These are phyloP conservation scores for Sanderia malayensis DNA, from an alignment of 30 jellyfish, hydroid and myxozoan genomes.

Conservation along the genomic window DNA sequence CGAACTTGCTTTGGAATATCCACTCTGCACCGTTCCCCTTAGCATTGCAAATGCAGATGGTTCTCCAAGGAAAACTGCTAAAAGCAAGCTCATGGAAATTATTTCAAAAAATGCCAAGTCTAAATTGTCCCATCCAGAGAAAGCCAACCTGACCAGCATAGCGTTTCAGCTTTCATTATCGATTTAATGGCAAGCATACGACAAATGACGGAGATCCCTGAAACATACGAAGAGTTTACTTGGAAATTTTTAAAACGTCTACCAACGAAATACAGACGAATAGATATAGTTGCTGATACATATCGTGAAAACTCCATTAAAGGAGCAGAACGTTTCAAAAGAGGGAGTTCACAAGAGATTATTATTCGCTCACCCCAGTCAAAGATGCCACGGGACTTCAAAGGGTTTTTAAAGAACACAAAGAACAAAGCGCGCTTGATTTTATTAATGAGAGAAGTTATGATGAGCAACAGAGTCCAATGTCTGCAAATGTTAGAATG, in stretches of 20 bases:
- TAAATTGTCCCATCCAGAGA: background rate
- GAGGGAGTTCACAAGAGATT: background rate
- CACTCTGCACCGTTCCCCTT: background rate
- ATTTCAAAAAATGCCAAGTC: background rate
- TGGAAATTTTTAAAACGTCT: background rate
- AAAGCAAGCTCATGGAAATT: background rate
- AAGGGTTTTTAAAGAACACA: background rate
- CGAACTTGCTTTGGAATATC: background rate
- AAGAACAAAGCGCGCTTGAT: background rate
- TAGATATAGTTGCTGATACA: background rate
- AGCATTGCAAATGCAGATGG: background rate
- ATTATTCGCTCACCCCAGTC: background rate
- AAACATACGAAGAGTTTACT: background rate
- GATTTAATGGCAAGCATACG: background rate
- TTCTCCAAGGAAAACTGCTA: background rate
- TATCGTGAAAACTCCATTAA: background rate
- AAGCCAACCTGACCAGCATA: background rate
- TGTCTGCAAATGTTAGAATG: background rate
- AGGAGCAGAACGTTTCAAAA: background rate
- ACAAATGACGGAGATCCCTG: background rate
- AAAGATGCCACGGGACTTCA: background rate
- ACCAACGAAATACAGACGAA: background rate
- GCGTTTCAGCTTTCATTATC: background rate
- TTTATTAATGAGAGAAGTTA: background rate
- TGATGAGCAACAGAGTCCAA: background rate